Base-by-base conservation (phyloP, 2,797 vertebrate species). In the Poeciliopsis presidionis region DNA sequence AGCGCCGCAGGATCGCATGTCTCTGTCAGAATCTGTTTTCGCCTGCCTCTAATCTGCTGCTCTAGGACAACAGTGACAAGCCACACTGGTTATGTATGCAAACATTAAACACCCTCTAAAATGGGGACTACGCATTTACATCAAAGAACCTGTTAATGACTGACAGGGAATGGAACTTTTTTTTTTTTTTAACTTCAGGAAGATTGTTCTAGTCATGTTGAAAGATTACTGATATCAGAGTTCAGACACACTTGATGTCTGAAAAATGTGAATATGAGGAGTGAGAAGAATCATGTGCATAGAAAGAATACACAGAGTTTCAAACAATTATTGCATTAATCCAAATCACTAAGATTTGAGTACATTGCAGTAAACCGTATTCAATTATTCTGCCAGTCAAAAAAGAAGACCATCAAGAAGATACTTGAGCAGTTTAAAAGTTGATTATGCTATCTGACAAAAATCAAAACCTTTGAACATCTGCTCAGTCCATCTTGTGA, bases 131-230 rank as follows among this genome's bases (percentile, higher is more conserved):
- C 1, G 45, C 41, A 55, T 46, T 71, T 77, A 18, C 28, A 46
- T 80, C 47, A 13, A 80, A 80, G 74, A 72, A 73, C 57, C 33
- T 74, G 93, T 94, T 93, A 95, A 92, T 93, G 86, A 93, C 76
- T 94, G 84, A 93, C 89, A 45, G 78, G 78, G 11, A 70, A 61
- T 30, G 71, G 3, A 1, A n/a, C 6, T 6, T 53, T 49, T 51
- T 51, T 22, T 49, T 49, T 49, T 75, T 81, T 81, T 73, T 55
- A 73, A 82, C 80, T 53, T n/a, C n/a, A 74, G 86, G 85, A 84
- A 84, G 84, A 87, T 86, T n/a, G 5, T 82, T 88, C 84, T 85
- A 83, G 84, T 89, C 84, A 65, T 33, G 63, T 55, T 73, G 67
- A 61, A 85, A 87, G 88, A 93, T 91, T 85, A 90, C 72, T 2